Conservation (phyloP, 1,140 invertebrate species). For the Chrysoperla carnea region DNA sequence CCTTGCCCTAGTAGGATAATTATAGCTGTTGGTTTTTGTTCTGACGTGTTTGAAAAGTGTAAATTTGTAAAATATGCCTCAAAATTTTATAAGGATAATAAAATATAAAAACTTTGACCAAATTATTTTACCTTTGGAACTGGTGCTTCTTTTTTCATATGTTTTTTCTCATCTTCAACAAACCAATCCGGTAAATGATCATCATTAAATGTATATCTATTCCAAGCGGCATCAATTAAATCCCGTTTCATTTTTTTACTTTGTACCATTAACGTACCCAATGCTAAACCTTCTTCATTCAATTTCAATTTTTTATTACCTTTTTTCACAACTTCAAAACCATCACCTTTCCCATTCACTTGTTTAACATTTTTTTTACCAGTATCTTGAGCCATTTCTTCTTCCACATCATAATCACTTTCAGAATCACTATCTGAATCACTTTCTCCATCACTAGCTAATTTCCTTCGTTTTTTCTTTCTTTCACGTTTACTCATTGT, state of each 20-base stretch:
- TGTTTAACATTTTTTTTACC: conserved; percentile 13
- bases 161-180: conserved; percentile 79
- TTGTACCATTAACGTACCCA: conserved; percentile 69
- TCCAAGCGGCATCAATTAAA: conserved; percentile 76
- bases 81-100: no score
- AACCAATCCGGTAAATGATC: conserved; percentile 93
- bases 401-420: conserved; percentile 44
- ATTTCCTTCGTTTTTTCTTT: conserved; percentile 14
- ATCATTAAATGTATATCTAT: conserved; percentile 79
- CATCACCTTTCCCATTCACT: conserved; percentile 29
- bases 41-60: no score
- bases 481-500: conserved; percentile 9
- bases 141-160: conserved; percentile 61
- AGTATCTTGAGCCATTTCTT: conserved; percentile 15
- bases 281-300: conserved; percentile 66
- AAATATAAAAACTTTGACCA: neutral
- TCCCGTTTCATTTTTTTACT: conserved; percentile 76
- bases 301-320: conserved; percentile 54
- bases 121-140: conserved; percentile 47
- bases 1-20: no score
- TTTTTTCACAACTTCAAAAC: conserved; percentile 40
- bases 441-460: conserved; percentile 12
- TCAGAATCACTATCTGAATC: conserved; percentile 18
- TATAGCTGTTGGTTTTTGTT: no score
- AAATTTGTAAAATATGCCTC: no score